Percentiles rank a stretch among this genome's conserved stretches.
These are phyloP conservation scores for Epirrhoe tristata DNA, from an alignment of 2,888 invertebrate genomes.

Conservation along the genomic window DNA sequence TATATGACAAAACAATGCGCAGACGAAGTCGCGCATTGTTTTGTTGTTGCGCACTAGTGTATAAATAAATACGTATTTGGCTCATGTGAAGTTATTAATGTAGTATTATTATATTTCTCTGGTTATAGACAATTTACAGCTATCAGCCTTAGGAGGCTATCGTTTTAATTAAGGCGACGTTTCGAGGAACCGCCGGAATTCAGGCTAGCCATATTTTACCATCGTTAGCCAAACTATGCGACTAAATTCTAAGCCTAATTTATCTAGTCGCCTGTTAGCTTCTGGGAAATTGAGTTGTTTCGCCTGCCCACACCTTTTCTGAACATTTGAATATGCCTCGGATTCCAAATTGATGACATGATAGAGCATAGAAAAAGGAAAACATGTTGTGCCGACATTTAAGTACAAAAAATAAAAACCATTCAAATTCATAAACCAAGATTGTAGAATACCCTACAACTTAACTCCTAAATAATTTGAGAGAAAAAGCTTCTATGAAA, in stretches of 20 bases:
- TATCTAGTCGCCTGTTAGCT: conserved; percentile 12
- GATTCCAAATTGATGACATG: too few relatives aligned
- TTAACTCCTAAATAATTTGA: conserved; percentile 9
- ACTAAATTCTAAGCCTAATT: conserved; percentile 45
- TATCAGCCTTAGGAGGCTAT: conserved; percentile 24
- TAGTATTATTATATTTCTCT: neutral
- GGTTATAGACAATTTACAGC: conserved; percentile 4
- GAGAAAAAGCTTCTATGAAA: conserved; percentile 17
- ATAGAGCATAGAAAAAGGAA: too few relatives aligned
- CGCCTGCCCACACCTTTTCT: conserved; percentile 30
- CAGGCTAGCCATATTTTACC: conserved; percentile 51
- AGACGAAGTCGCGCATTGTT: too few relatives aligned
- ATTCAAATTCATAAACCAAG: neutral
- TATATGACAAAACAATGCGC: too few relatives aligned
- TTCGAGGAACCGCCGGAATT: conserved; percentile 52
- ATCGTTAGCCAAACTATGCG: conserved; percentile 43
- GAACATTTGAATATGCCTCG: too few relatives aligned
- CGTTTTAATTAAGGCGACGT: conserved; percentile 41
- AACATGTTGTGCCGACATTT: too few relatives aligned
- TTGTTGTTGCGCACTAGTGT: too few relatives aligned
- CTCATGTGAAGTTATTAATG: too few relatives aligned
- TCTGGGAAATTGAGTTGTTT: conserved; percentile 20
- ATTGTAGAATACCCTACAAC: neutral
- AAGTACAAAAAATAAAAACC: too few relatives aligned
- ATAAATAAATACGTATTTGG: too few relatives aligned